phyloP scores from a whole-genome alignment of 2,888 invertebrate genomes.

The Synergus umbraculus region DNA sequence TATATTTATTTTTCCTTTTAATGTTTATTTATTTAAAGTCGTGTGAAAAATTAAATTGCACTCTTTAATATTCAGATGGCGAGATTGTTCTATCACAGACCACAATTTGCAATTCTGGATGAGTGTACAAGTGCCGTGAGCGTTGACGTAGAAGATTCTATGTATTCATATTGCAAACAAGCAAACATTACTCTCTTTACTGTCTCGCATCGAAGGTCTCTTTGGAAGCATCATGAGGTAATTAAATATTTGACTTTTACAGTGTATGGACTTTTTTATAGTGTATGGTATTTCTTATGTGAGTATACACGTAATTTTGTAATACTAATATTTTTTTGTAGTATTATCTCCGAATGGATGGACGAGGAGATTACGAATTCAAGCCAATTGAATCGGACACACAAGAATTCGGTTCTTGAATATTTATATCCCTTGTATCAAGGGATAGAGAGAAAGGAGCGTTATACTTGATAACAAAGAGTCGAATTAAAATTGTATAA shows the following conservation, averaged over 20 bases:
- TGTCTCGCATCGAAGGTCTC: slow-evolving; percentile 96
- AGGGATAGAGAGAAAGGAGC: slow-evolving; percentile 41
- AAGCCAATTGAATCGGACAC: slow-evolving; percentile 91
- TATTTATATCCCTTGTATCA: slow-evolving; percentile 60
- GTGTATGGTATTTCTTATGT: too few relatives aligned
- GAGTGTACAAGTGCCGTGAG: slow-evolving; percentile 99
- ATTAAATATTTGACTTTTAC: not conserved
- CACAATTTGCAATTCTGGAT: slow-evolving; percentile 98
- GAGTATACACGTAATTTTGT: too few relatives aligned
- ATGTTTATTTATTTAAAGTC: not conserved
- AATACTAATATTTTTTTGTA: slow-evolving; percentile 70
- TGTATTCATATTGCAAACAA: slow-evolving; percentile 95
- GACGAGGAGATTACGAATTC: slow-evolving; percentile 93
- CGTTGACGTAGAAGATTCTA: slow-evolving; percentile 97
- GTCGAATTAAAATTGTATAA: slow-evolving; percentile 31
- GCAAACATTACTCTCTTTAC: slow-evolving; percentile 96
- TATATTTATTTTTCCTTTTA: slow-evolving; percentile 30
- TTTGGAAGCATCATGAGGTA: slow-evolving; percentile 98
- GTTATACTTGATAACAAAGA: slow-evolving; percentile 13
- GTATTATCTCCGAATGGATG: slow-evolving; percentile 97
- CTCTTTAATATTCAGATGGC: slow-evolving; percentile 86
- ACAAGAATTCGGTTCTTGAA: slow-evolving; percentile 95
- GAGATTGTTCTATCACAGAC: slow-evolving; percentile 96
- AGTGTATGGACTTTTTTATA: too few relatives aligned
- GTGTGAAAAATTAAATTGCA: not conserved